phyloP scores from a whole-genome alignment of 2,797 vertebrate species.

The Epinephelus coioides region DNA sequence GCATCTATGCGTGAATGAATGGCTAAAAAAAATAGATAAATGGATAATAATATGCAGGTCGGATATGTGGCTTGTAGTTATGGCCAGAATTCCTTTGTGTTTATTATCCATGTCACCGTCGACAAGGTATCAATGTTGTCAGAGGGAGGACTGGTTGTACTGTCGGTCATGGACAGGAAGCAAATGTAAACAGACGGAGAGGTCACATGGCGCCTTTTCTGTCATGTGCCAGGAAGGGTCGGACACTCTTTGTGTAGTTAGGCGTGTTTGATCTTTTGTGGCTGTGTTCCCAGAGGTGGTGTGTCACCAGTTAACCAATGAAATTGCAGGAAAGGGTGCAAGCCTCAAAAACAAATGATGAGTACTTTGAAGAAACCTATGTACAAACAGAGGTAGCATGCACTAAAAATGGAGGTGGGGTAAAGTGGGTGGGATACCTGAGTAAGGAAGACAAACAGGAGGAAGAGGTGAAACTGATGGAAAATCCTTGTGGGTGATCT shows the following conservation, averaged over 20 bases:
- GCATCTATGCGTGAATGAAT: background rate
- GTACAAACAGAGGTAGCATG: background rate
- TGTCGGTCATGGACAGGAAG: constrained; percentile 38
- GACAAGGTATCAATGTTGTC: constrained; percentile 3
- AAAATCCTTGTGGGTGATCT: background rate
- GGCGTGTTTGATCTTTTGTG: constrained; percentile 62
- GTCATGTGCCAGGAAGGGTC: constrained; percentile 46
- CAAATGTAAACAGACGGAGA: constrained; percentile 65
- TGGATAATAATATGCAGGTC: background rate
- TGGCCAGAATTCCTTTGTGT: background rate
- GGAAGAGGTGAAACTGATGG: background rate
- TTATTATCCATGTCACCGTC: background rate
- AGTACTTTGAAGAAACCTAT: background rate
- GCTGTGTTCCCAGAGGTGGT: constrained; percentile 63
- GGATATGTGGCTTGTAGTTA: constrained; percentile 1
- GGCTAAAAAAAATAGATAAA: background rate
- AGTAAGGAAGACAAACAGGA: background rate
- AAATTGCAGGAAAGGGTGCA: constrained; percentile 54
- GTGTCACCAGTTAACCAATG: constrained; percentile 72
- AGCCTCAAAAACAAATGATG: constrained; percentile 35
- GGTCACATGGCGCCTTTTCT: constrained; percentile 38
- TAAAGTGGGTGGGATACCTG: too few relatives aligned
- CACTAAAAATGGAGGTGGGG: background rate
- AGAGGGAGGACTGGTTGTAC: background rate
- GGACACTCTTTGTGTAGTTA: constrained; percentile 50